phyloP scores from a whole-genome alignment of 2,888 invertebrate genomes.

The Tuta absoluta region DNA sequence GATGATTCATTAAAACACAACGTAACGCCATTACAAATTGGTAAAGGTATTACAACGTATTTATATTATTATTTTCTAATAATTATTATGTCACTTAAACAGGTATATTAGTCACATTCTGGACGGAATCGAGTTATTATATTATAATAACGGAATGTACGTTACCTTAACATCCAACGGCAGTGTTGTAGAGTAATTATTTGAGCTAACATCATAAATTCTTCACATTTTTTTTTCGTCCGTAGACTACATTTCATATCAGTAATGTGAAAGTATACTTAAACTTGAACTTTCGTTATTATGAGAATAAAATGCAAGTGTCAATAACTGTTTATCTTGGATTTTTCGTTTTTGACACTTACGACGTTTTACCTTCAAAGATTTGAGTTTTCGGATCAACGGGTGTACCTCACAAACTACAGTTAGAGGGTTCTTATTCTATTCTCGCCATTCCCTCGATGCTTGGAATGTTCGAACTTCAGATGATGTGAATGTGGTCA shows the following conservation, averaged over 20 bases:
- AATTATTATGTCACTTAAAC: conserved; percentile 51
- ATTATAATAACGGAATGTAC: conserved; percentile 36
- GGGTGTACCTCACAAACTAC: neutral
- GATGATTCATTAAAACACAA: neutral
- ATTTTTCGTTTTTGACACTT: neutral
- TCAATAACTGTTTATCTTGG: neutral
- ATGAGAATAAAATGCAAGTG: neutral
- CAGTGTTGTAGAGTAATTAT: conserved; percentile 46
- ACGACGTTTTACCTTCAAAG: conserved; percentile 6
- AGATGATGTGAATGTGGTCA: conserved; percentile 74
- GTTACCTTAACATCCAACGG: conserved; percentile 39
- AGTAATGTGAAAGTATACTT: neutral
- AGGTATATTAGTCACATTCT: conserved; percentile 48
- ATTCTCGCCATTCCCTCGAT: conserved; percentile 72
- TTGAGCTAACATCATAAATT: conserved; percentile 45
- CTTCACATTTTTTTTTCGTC: conserved; percentile 18
- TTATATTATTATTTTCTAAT: conserved; percentile 32
- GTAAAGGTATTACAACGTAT: conserved; percentile 26
- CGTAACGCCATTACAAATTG: conserved; percentile 2
- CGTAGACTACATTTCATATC: neutral
- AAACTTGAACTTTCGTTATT: neutral
- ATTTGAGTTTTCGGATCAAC: neutral
- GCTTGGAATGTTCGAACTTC: conserved; percentile 79
- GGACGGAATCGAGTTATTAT: conserved; percentile 35
- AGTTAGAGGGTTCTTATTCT: conserved; percentile 30